phyloP scores from a whole-genome alignment of 2,797 vertebrate genomes.

The Melopsittacus undulatus region DNA sequence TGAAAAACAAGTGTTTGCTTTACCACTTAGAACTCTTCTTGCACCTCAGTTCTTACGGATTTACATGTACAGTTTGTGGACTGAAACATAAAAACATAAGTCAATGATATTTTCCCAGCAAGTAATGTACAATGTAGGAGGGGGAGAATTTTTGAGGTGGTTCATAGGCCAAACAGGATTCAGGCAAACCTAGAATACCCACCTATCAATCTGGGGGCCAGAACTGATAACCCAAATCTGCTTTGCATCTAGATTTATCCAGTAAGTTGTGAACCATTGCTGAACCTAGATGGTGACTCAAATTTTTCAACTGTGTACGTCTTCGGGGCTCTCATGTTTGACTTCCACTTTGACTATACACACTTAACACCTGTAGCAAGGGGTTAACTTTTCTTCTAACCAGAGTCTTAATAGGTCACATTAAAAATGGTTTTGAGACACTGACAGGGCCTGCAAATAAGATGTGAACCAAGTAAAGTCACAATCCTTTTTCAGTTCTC shows the following conservation, averaged over 20 bases:
- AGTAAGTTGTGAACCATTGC: not conserved
- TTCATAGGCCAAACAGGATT: not conserved
- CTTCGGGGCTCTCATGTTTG: not conserved
- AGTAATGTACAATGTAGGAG: rapidly evolving
- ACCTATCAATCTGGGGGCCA: not conserved
- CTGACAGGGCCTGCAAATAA: not conserved
- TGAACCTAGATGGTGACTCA: not conserved
- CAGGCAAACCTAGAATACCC: not conserved
- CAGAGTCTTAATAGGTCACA: not conserved
- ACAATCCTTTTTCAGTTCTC: not conserved
- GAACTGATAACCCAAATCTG: not conserved
- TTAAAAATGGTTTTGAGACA: not conserved
- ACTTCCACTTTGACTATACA: not conserved
- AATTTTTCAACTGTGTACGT: not conserved
- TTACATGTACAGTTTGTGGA: not conserved
- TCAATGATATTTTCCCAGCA: not conserved
- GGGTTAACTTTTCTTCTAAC: not conserved
- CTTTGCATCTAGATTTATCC: not conserved
- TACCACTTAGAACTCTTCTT: not conserved
- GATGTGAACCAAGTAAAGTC: not conserved
- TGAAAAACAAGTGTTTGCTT: not conserved
- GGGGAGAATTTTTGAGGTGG: not conserved
- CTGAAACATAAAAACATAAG: not conserved
- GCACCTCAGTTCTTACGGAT: not conserved
- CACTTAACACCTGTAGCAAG: rapidly evolving